Base-by-base conservation (phyloP, 2,113 vertebrate genomes). In the Carlito syrichta region DNA sequence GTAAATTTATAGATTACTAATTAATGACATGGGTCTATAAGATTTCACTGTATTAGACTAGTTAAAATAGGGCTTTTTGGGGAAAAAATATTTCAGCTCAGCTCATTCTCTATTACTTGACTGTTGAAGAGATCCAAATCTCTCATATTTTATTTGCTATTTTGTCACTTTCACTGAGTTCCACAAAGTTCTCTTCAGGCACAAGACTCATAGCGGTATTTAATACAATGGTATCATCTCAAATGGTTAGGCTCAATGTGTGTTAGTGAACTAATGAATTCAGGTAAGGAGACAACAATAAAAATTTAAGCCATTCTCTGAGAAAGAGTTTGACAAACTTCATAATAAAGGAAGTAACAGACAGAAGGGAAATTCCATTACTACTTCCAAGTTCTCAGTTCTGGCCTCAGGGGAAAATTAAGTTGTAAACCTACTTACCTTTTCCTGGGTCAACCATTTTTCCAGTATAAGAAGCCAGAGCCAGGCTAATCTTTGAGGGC, bases 401-500 rank as follows among this genome's bases (percentile, higher is more conserved):
- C 35, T 62, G 4, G 76, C 17, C 35, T 95, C 30, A 68, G 58
- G 43, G 43, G 32, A 91, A 96, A 82, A 90, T 87, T 2, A 95
- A 77, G 84, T 81, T 73, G 38, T 78, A 94, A 97, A 74, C 4
- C 94, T 95, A 71, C 91, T 95, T 98, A 99, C 99, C 99, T 99
- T 98, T 94, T 99, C 98, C 54, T 98, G 98, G 54, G 98, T 81
- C 82, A 98, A 98, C 99, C 99, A 99, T 96, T 98, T 99, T 96
- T 99, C 99, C 96, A 99, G 97, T 68, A 99, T 98, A 96, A 99
- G 99, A 96, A 99, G 99, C 99, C 99, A 99, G 92, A 99, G 97
- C 99, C 99, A 99, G 8, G 99, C 99, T 95, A 99, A 97, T 98
- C 88, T 99, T 97, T 99, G 99, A 43, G 99, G 99, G 96, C 97